Evolutionary conservation across 2,113 vertebrate genomes (phyloP).

Genomic region (Calidris pugnax): DNA sequence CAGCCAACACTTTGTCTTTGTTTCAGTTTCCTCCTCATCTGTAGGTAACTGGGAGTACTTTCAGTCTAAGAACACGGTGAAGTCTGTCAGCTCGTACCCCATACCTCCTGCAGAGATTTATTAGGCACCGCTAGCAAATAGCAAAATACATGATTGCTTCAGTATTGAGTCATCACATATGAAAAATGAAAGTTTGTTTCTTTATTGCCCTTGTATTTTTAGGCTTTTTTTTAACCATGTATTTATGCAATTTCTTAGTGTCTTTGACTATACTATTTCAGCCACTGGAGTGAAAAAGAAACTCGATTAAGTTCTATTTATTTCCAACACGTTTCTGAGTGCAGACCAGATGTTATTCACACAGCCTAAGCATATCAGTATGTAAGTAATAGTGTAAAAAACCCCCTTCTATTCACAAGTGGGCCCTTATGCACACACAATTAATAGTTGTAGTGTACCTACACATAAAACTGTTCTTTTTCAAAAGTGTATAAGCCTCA

Average conservation of each 20-base stretch:
- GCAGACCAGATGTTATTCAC: not conserved
- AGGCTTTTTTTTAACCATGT: not conserved
- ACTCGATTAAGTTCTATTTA: not conserved
- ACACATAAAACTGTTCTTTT: not conserved
- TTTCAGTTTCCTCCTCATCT: not conserved
- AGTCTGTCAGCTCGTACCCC: not conserved
- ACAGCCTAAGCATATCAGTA: not conserved
- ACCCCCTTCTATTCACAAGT: not conserved
- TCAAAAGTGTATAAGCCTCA: not conserved
- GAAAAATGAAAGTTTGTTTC: not conserved
- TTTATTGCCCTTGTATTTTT: not conserved
- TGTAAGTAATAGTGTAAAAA: not conserved
- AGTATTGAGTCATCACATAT: not conserved
- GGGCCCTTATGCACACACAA: not conserved
- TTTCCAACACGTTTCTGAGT: not conserved
- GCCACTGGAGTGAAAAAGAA: not conserved
- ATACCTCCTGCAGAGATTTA: not conserved
- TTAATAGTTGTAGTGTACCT: not conserved
- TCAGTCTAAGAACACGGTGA: not conserved
- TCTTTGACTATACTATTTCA: not conserved
- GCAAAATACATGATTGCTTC: not conserved
- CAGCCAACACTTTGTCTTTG: not conserved
- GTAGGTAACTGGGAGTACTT: not conserved
- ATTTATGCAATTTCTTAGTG: not conserved
- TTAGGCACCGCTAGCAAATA: not conserved